Base-by-base conservation (phyloP, 2,888 invertebrate genomes). In the Brachyopa scutellaris region DNA sequence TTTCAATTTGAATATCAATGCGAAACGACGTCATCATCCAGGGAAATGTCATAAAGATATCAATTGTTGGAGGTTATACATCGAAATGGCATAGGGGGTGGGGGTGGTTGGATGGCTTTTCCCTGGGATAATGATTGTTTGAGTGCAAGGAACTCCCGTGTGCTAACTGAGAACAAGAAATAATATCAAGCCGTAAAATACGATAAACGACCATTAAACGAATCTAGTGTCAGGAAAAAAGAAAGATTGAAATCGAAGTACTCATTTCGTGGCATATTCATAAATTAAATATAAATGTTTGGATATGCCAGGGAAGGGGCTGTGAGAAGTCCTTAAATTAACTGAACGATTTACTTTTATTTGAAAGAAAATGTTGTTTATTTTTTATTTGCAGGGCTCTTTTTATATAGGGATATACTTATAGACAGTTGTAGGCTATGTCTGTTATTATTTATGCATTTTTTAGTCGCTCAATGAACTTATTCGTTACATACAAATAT, bases 1-100 rank as follows among this genome's bases (percentile, higher is more conserved):
- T 72, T 82, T 82, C 82, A 82, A 82, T 82, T 82, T 77, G 70
- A 77, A 82, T 82, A 82, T 82, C 77, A 82, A 82, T 82, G 72
- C 77, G 59, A 82, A 82, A 76, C 77, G 77, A 66, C 70, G 69
- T 82, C 82, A 77, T 82, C 82, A 82, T 82, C 82, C 82, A 53
- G 40, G 67, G 77, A 77, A 82, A 66, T 77, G 72, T 72, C 77
- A 72, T 82, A 82, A 82, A 77, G 82, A 82, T 82, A 82, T 82
- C 82, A 82, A 82, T 82, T 77, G 82, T 51, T 42, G 74, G 62
- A 33, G 79, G 61, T 80, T 74, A 47, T 26, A 33, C 33, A 45
- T 38, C 13, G 40, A 42, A 61, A 42, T 26, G 31, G 6, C 29
- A 21, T 7, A 8, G 0, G 19, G 15, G 29, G 8, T 53, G 69